A percentile compares a stretch with the other conserved stretches of the same genome.
Conservation (phyloP, 2,888 invertebrate species). For the Lasioglossum oenotherae region DNA sequence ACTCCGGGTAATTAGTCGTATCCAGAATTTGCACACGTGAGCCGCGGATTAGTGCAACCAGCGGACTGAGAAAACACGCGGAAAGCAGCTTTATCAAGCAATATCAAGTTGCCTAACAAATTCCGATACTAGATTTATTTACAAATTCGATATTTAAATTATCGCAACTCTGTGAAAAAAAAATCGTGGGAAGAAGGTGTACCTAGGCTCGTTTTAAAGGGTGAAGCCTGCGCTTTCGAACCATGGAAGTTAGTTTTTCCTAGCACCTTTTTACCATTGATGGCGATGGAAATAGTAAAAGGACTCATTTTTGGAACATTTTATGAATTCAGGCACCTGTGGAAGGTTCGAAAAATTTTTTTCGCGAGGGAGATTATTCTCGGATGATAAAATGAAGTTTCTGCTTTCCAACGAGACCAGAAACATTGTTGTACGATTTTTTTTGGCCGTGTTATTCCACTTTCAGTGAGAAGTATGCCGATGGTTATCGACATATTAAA, state of each 20-base stretch:
- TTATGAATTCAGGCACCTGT: rapidly evolving
- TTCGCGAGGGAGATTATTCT: neutral
- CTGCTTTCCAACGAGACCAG: too few relatives aligned
- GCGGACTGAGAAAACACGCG: neutral
- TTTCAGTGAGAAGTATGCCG: too few relatives aligned
- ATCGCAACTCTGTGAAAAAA: neutral
- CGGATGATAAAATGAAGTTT: too few relatives aligned
- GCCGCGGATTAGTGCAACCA: neutral
- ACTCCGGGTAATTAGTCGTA: neutral
- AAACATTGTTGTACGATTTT: too few relatives aligned
- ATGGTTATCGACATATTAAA: too few relatives aligned
- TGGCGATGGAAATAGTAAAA: rapidly evolving
- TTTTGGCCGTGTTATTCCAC: too few relatives aligned
- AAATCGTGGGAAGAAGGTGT: neutral
- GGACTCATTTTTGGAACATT: neutral
- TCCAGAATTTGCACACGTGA: neutral
- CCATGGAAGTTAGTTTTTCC: rapidly evolving
- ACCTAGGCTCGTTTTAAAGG: neutral
- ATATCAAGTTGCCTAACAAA: neutral
- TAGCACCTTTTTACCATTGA: rapidly evolving
- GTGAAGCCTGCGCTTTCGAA: neutral
- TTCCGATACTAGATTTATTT: neutral
- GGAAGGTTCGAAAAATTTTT: neutral
- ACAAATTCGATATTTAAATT: neutral
- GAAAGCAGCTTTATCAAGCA: neutral